Conservation (phyloP, 2,797 vertebrate species). For the Coregonus sp. region DNA sequence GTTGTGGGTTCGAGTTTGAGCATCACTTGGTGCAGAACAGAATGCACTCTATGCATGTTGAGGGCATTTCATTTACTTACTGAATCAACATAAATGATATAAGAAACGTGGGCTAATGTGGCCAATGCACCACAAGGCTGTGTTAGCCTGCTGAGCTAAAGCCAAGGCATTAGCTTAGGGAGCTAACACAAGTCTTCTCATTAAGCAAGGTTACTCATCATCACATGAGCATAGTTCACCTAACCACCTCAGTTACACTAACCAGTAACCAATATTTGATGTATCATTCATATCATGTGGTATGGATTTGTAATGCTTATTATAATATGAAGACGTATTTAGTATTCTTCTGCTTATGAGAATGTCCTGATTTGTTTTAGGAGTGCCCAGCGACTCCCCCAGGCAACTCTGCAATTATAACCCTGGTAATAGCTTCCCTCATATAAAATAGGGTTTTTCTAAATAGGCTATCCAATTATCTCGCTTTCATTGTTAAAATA, state of each 20-base stretch:
- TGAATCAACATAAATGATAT: background rate
- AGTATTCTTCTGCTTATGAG: background rate
- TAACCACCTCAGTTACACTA: background rate
- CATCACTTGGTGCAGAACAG: background rate
- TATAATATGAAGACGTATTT: background rate
- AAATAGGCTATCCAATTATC: background rate
- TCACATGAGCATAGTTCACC: background rate
- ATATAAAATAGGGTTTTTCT: background rate
- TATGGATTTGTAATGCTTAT: background rate
- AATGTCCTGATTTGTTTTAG: background rate
- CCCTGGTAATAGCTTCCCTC: background rate
- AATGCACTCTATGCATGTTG: background rate
- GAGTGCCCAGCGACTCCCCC: background rate
- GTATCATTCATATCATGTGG: background rate
- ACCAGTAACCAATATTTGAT: background rate
- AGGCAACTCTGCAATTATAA: background rate
- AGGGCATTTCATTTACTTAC: background rate
- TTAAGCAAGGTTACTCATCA: background rate
- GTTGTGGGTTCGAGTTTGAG: background rate
- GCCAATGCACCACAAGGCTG: background rate
- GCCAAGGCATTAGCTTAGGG: background rate
- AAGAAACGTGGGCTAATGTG: background rate
- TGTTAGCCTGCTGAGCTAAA: background rate
- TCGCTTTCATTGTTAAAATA: background rate
- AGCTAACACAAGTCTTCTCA: background rate